Conservation (phyloP, 2,888 invertebrate species). For the Andrena chrysosceles region DNA sequence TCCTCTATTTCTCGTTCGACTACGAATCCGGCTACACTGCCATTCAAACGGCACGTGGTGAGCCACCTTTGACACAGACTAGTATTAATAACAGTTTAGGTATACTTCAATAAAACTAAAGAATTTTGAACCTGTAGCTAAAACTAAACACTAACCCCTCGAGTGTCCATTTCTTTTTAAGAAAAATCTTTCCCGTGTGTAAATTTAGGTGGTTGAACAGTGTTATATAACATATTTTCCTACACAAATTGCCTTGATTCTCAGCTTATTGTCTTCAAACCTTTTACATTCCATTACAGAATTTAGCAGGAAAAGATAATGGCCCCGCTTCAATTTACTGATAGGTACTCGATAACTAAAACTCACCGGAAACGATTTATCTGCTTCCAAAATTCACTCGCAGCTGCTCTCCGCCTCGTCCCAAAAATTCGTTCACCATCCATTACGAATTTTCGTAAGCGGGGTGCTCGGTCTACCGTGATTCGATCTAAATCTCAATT, state of each 20-base stretch:
- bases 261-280: too few species aligned
- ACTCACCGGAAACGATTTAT: not conserved
- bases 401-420: constrained; percentile 24
- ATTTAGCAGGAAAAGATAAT: too few species aligned
- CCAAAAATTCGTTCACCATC: constrained; percentile 70
- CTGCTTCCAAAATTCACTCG: not conserved
- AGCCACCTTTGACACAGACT: not conserved
- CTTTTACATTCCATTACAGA: too few species aligned
- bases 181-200: too few species aligned
- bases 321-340: too few species aligned
- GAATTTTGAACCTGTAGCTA: not conserved
- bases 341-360: too few species aligned
- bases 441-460: constrained; percentile 55
- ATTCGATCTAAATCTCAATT: constrained; percentile 83
- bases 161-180: too few species aligned
- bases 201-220: too few species aligned
- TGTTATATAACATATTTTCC: too few species aligned
- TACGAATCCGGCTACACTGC: constrained; percentile 24
- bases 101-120: not conserved
- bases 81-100: not conserved
- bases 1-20: constrained; percentile 37
- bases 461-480: constrained; percentile 75
- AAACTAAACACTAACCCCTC: too few species aligned
- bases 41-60: constrained; percentile 17
- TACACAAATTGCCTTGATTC: too few species aligned